These are phyloP conservation scores for Callimorpha dominula DNA, from an alignment of 2,888 invertebrate genomes.

Conservation along the genomic window DNA sequence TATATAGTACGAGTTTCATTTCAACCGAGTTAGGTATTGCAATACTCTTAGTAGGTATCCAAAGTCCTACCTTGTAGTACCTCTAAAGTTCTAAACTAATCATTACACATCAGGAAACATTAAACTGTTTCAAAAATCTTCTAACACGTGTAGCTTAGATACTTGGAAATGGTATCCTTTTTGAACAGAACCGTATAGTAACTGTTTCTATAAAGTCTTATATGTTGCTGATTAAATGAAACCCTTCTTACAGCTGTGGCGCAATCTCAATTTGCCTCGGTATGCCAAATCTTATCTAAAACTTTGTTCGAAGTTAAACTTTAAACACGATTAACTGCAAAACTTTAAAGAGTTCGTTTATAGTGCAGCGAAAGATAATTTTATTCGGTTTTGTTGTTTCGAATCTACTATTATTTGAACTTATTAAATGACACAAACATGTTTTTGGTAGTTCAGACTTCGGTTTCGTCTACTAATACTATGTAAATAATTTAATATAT, in stretches of 20 bases:
- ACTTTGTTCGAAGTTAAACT: constrained; percentile 25
- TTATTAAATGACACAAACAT: too few relatives aligned
- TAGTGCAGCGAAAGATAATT: constrained; percentile 1
- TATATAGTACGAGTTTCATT: neutral
- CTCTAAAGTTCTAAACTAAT: too few relatives aligned
- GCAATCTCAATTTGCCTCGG: constrained; percentile 28
- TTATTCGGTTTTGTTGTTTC: neutral
- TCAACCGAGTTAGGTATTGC: neutral
- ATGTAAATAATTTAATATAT: too few relatives aligned
- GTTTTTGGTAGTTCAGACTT: too few relatives aligned
- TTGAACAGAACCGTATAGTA: neutral
- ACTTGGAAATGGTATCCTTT: neutral
- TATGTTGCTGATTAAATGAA: neutral
- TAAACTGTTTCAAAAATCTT: neutral
- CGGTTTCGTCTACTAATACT: too few relatives aligned
- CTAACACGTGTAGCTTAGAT: neutral
- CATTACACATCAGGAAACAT: too few relatives aligned
- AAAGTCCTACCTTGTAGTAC: too few relatives aligned
- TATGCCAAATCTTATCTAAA: constrained; percentile 31
- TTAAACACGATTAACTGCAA: constrained; percentile 18
- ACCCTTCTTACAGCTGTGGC: neutral
- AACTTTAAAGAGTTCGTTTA: constrained; percentile 20
- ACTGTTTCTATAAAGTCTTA: neutral
- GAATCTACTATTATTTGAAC: neutral
- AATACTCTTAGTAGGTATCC: neutral